Evolutionary conservation across 2,113 vertebrate species (phyloP), one percentile per base, ranked within the genome.

Genomic region (Megalops atlanticus): DNA sequence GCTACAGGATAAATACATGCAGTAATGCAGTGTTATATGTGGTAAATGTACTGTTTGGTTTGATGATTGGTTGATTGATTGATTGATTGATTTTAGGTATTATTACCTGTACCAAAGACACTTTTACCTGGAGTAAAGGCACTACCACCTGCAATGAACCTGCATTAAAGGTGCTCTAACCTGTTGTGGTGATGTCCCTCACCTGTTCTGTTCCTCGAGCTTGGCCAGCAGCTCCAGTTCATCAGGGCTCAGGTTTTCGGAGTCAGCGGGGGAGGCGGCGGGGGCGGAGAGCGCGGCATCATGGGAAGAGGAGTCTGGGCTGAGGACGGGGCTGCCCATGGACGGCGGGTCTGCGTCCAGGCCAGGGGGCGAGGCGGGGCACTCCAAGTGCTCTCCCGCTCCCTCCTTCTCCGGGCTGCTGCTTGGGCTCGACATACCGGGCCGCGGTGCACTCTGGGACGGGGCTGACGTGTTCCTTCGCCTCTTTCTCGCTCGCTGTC

Each of bases 121-220:
- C 64, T 31, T 24, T 21, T n/a, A 33, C 31, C n/a, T 27, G n/a
- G 6, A 27, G 31, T 68, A 68, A 5, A 27, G 5, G 58, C 24
- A 27, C 47, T 10, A n/a, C n/a, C n/a, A 1, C 0, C 45, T 49
- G 45, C 16, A 49, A 11, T 24, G 24, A 24, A n/a, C 7, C 7
- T 68, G 24, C n/a, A 31, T 18, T 4, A 31, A 33, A 12, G 31
- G 64, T 14, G 31, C n/a, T n/a, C n/a, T 71, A 36, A 38, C 3
- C 36, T 18, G 11, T 18, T 4, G 5, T 27, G 18, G 35, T n/a
- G 24, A 10, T n/a, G 18, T 15, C 33, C 10, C 33, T 92, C 84
- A 97, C 97, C 97, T 95, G 89, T 99, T 99, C 87, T 99, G 97
- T 86, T 99, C 97, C 86, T 98, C 97, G 24, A 99, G 92, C 84